Percentiles rank a stretch among this genome's conserved stretches.
Conservation (phyloP, 2,888 invertebrate genomes). For the Teinopalpus imperialis region DNA sequence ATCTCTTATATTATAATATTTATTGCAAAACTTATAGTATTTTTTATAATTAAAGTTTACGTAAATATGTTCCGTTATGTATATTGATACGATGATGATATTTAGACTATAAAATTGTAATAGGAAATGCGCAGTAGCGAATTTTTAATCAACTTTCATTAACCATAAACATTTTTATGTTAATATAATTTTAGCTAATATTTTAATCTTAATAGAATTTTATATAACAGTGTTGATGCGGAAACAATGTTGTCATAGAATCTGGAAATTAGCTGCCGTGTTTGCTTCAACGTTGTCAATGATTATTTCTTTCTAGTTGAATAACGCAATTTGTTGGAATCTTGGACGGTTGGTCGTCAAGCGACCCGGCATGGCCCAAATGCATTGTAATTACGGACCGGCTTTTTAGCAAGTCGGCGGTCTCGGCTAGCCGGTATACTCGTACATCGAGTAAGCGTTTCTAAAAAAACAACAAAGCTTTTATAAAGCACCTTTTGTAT, state of each 20-base stretch:
- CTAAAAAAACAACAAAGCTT: not conserved
- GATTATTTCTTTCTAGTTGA: conserved; percentile 19
- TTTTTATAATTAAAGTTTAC: too few species aligned
- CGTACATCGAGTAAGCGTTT: too few species aligned
- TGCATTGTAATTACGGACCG: conserved; percentile 41
- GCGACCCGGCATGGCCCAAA: conserved; percentile 30
- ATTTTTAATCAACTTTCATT: conserved; percentile 8
- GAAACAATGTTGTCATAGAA: conserved; percentile 7
- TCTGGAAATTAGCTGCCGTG: not conserved
- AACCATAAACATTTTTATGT: conserved; percentile 1
- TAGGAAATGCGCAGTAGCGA: not conserved
- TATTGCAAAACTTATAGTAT: not conserved
- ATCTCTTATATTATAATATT: not conserved
- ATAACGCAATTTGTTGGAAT: conserved; percentile 16
- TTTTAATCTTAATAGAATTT: too few species aligned
- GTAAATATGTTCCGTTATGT: too few species aligned
- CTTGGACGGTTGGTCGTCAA: conserved; percentile 15
- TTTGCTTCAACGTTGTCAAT: not conserved
- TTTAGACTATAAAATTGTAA: not conserved
- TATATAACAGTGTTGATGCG: not conserved
- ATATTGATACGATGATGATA: too few species aligned
- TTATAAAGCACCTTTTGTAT: too few species aligned
- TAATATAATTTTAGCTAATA: conserved; percentile 10
- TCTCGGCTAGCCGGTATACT: not conserved
- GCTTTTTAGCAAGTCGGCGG: conserved; percentile 39